A percentile compares a stretch with the other conserved stretches of the same genome.
phyloP scores from a whole-genome alignment of 2,888 invertebrate species.

The Lamellibrachia satsuma region DNA sequence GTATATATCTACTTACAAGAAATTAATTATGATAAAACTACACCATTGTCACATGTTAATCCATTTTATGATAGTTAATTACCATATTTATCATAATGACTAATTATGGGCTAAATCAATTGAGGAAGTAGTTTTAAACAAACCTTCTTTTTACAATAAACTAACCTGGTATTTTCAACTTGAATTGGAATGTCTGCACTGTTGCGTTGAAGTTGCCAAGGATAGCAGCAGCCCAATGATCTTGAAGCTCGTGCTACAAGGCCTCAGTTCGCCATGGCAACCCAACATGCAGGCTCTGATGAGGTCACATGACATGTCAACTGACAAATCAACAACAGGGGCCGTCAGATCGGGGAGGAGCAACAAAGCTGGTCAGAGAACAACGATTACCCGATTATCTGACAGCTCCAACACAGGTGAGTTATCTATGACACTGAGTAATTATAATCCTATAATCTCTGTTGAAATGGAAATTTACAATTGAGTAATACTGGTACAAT shows the following conservation, averaged over 20 bases:
- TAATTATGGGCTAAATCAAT: not conserved
- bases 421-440: not conserved
- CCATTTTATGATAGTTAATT: not conserved
- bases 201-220: conserved; percentile 52
- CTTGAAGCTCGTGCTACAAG: conserved; percentile 53
- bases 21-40: no score
- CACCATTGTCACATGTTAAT: not conserved
- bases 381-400: not conserved
- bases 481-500: not conserved
- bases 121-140: not conserved
- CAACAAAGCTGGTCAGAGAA: not conserved
- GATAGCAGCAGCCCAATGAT: conserved; percentile 53
- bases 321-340: not conserved
- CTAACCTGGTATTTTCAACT: not conserved
- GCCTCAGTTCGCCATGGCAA: conserved; percentile 40
- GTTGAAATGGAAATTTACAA: not conserved
- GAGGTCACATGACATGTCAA: not conserved
- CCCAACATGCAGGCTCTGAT: not conserved
- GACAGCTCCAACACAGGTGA: not conserved
- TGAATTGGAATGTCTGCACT: not conserved
- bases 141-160: not conserved
- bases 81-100: not conserved
- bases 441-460: not conserved
- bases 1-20: no score
- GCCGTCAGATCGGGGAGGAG: not conserved